Evolutionary conservation across 2,888 invertebrate species (phyloP).

Genomic region (Melinopterus prodromus): DNA sequence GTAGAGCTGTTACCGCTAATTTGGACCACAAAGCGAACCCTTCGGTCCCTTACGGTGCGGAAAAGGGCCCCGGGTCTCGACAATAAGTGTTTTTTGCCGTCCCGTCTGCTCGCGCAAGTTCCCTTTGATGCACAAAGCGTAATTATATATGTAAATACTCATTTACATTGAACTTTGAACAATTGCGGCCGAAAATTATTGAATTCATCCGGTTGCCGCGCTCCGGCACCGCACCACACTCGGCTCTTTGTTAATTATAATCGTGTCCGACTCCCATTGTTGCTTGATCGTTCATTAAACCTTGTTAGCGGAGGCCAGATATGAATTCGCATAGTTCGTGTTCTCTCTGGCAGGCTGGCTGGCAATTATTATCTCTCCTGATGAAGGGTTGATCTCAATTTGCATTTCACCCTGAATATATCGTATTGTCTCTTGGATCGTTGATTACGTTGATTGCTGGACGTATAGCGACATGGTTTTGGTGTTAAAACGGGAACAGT

Average conservation of each 20-base stretch:
- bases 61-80: conserved; percentile 29
- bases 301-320: conserved; percentile 40
- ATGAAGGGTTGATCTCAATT: neutral
- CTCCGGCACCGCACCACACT: conserved; percentile 39
- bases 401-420: neutral
- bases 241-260: conserved; percentile 57
- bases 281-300: conserved; percentile 44
- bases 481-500: too few species aligned
- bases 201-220: conserved; percentile 28
- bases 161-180: conserved; percentile 60
- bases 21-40: neutral
- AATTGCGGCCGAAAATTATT: conserved; percentile 48
- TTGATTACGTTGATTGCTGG: neutral
- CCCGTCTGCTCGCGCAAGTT: conserved; percentile 26
- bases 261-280: conserved; percentile 42
- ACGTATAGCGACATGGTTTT: too few species aligned
- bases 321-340: conserved; percentile 33
- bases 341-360: neutral
- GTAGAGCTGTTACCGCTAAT: neutral
- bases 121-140: conserved; percentile 48
- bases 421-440: neutral
- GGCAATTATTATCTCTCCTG: neutral
- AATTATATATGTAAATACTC: conserved; percentile 60
- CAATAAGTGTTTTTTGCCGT: conserved; percentile 36
- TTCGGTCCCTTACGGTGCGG: conserved; percentile 10